Conservation (phyloP, 92 coral and sea anemone genomes). For the Epizoanthus scotinus region DNA sequence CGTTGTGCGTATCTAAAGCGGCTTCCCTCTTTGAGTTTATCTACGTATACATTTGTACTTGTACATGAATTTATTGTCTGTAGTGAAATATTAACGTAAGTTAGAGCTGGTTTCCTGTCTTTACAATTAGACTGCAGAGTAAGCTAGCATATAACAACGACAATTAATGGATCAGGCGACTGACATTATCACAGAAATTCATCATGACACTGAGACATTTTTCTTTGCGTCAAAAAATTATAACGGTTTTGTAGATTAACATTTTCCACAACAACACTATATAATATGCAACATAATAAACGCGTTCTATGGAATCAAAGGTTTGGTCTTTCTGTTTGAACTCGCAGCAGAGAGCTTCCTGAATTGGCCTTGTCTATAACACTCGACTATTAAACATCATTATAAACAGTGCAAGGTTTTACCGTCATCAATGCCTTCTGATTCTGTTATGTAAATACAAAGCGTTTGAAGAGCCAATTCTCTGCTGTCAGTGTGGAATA, state of each 20-base stretch:
- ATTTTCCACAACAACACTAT: neutral
- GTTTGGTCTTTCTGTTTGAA: neutral
- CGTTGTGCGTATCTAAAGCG: neutral
- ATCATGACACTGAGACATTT: neutral
- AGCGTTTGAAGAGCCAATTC: slow-evolving; percentile 33
- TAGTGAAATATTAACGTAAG: neutral
- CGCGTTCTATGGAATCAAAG: slow-evolving; percentile 4
- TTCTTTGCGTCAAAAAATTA: slow-evolving; percentile 2
- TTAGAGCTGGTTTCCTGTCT: neutral
- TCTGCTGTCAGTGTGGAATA: slow-evolving; percentile 24
- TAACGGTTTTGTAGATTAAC: neutral
- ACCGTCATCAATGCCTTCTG: neutral
- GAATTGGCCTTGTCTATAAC: slow-evolving; percentile 2
- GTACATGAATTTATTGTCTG: slow-evolving; percentile 10
- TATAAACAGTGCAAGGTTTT: neutral
- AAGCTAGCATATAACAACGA: slow-evolving; percentile 1
- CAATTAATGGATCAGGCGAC: neutral
- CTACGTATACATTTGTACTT: slow-evolving; percentile 12
- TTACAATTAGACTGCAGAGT: neutral
- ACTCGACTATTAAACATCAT: neutral
- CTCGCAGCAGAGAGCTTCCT: slow-evolving; percentile 7
- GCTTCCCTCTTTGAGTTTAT: neutral
- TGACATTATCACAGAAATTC: slow-evolving; percentile 1
- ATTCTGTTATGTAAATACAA: slow-evolving; percentile 51
- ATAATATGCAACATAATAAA: slow-evolving; percentile 23